phyloP scores from a whole-genome alignment of 1,140 invertebrate species.

The Heterodera carotae region DNA sequence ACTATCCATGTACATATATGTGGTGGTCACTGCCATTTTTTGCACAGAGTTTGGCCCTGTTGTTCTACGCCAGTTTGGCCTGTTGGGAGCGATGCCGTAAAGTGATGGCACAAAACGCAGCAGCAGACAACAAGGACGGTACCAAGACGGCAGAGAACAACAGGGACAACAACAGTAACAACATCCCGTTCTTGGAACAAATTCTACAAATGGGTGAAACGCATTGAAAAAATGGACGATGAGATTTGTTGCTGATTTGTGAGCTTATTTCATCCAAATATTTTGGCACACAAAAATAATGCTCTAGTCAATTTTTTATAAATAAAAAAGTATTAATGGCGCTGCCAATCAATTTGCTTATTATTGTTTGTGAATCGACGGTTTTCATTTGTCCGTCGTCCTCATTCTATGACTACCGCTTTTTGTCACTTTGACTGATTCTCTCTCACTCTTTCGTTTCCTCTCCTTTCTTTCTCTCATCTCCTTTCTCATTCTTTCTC shows the following conservation, averaged over 20 bases:
- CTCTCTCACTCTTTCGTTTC: no score
- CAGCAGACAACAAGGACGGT: no score
- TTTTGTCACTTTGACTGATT: no score
- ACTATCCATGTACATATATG: neutral
- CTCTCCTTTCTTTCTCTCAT: no score
- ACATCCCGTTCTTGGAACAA: neutral
- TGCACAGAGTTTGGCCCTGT: conserved; percentile 35
- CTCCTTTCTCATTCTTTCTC: no score
- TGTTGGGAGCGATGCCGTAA: conserved; percentile 30
- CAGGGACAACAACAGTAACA: neutral
- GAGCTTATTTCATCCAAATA: neutral
- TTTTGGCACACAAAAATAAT: no score
- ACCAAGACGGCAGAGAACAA: neutral
- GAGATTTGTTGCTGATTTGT: neutral
- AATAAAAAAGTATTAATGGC: no score
- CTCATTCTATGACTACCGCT: no score
- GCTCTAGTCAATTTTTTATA: no score
- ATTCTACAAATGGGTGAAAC: neutral
- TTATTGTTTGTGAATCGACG: no score
- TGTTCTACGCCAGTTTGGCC: conserved; percentile 32
- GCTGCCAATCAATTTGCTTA: no score
- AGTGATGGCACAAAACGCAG: neutral
- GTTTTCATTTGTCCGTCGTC: no score
- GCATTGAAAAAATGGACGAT: neutral
- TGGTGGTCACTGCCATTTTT: neutral